These are phyloP conservation scores for Graptemys geographica DNA, from an alignment of 2,797 vertebrate genomes.

Conservation along the genomic window DNA sequence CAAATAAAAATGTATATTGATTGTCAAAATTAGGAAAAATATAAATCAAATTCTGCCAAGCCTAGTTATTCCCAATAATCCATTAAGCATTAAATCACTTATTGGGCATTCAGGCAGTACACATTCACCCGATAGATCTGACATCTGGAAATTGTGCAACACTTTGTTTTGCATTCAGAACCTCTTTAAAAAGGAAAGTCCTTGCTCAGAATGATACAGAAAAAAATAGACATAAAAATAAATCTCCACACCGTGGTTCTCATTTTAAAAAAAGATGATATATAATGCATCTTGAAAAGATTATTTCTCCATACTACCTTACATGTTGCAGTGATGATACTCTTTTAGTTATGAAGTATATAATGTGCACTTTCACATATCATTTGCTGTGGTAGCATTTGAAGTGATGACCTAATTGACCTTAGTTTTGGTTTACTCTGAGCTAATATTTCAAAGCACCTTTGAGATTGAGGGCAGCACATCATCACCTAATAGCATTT, in stretches of 20 bases:
- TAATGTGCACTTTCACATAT: neutral
- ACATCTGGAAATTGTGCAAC: neutral
- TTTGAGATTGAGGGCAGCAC: neutral
- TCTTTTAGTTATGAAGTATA: neutral
- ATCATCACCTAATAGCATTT: neutral
- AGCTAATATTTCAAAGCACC: conserved; percentile 1
- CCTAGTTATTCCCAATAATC: neutral
- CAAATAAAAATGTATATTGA: neutral
- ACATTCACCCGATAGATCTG: fast-evolving
- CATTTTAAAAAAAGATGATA: neutral
- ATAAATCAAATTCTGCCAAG: neutral
- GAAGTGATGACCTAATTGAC: neutral
- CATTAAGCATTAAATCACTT: neutral
- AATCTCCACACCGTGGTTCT: neutral
- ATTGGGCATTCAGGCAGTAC: fast-evolving
- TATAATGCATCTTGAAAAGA: neutral
- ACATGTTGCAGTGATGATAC: neutral
- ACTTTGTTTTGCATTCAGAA: neutral
- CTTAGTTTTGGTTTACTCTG: neutral
- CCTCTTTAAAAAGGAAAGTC: neutral
- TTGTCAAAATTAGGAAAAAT: neutral
- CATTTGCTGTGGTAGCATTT: neutral
- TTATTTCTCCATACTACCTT: neutral
- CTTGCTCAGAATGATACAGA: neutral
- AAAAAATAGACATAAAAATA: neutral